Base-by-base conservation (phyloP, 2,113 vertebrate species). In the Brachirus orientalis region DNA sequence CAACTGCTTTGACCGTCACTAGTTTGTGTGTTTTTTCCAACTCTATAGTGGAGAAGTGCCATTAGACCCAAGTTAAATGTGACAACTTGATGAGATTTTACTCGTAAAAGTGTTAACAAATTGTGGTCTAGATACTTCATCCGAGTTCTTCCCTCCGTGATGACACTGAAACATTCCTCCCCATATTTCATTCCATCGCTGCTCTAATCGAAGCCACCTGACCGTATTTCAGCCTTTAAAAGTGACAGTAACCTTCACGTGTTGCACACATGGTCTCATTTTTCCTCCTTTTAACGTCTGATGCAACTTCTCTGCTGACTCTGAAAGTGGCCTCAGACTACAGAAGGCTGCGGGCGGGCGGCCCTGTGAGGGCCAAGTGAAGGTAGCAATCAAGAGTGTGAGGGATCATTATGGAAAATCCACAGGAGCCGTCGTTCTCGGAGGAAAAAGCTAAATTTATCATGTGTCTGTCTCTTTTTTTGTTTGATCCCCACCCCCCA, bases 301-400 rank as follows among this genome's bases (percentile, higher is more conserved):
- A 89, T 84, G 89, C 80, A 90, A 90, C 76, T 54, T 72, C 48
- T 51, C 72, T 10, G 18, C 67, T 4, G 17, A 56, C 45, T 71
- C 11, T 62, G 83, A 76, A 82, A 87, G 50, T 9, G n/a, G 51
- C 11, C 52, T 63, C 19, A 9, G 52, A 45, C 7, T 45, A 3
- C 14, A 17, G 44, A 3, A 28, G 45, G 2, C n/a, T 8, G 71
- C 73, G 35, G 58, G 44, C 46, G 8, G 47, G 44, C 73, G 28
- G 69, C 17, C 47, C 11, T 74, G 71, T 65, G 41, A 33, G 59
- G 68, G 79, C 52, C 17, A 22, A 47, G 64, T 4, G 46, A 85
- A 86, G 85, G 85, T 86, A 86, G 86, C 77, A 91, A 91, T 91
- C 85, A 86, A 14, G 79, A 3, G 58, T n/a, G 71, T 22, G 53